Conservation (phyloP, 2,797 vertebrate genomes). For the Anguilla anguilla region DNA sequence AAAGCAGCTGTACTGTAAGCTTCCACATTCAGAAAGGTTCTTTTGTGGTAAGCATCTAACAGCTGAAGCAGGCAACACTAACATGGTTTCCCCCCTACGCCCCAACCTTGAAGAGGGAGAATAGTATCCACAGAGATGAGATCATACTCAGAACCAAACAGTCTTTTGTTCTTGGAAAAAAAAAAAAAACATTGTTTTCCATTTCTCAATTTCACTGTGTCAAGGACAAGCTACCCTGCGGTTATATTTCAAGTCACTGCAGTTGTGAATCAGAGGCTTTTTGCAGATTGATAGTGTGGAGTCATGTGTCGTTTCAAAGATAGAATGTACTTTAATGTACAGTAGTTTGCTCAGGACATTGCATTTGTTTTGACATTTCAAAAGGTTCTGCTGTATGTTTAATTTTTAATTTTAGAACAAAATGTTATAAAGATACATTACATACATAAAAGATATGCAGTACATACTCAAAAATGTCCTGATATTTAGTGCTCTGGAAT, state of each 20-base stretch:
- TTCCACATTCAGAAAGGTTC: not conserved
- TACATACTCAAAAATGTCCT: no score
- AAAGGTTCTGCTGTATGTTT: not conserved
- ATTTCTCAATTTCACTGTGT: not conserved
- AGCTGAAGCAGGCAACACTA: not conserved
- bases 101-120: not conserved
- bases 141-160: not conserved
- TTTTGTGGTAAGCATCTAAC: not conserved
- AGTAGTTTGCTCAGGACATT: no score
- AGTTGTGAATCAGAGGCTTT: not conserved
- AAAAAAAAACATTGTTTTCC: not conserved
- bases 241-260: not conserved
- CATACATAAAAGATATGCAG: no score
- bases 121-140: not conserved
- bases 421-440: not conserved
- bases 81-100: not conserved
- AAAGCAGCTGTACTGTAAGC: not conserved
- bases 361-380: not conserved
- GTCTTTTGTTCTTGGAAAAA: not conserved
- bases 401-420: not conserved
- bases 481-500: not conserved
- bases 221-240: not conserved
- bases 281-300: not conserved
- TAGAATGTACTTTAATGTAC: no score
- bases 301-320: not conserved